Evolutionary conservation across 2,113 vertebrate species (phyloP).

Genomic region (Plecturocebus donacophilus): DNA sequence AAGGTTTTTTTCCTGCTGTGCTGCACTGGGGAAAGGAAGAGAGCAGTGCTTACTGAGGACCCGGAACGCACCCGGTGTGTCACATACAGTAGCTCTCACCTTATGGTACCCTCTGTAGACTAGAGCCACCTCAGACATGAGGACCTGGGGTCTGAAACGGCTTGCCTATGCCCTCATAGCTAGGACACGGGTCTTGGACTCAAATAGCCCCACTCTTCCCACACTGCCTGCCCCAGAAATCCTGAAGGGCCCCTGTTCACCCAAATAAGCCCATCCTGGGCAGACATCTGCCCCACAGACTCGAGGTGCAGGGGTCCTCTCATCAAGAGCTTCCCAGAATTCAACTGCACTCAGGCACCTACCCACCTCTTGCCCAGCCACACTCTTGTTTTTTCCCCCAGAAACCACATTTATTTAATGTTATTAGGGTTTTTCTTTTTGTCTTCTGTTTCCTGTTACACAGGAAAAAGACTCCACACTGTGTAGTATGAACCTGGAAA

Average conservation of each 20-base stretch:
- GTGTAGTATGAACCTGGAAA: neutral
- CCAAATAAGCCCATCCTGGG: neutral
- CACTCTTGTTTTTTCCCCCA: neutral
- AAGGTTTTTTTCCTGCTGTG: neutral
- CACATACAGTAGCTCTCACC: neutral
- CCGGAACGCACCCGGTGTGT: neutral
- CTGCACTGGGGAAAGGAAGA: neutral
- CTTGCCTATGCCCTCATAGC: neutral
- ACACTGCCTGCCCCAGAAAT: neutral
- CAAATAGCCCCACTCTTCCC: neutral
- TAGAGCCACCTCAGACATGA: neutral
- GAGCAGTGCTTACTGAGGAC: neutral
- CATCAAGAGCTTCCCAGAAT: neutral
- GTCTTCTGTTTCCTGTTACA: neutral
- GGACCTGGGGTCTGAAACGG: neutral
- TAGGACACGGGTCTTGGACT: neutral
- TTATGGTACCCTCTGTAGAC: neutral
- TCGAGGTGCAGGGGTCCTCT: fast-evolving
- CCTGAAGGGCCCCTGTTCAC: neutral
- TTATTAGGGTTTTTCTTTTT: neutral
- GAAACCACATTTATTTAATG: neutral
- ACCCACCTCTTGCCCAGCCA: neutral
- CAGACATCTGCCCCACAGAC: neutral
- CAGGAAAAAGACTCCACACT: neutral
- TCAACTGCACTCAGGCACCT: neutral